Evolutionary conservation across 2,113 vertebrate species (phyloP).

Genomic region (Etheostoma cragini): DNA sequence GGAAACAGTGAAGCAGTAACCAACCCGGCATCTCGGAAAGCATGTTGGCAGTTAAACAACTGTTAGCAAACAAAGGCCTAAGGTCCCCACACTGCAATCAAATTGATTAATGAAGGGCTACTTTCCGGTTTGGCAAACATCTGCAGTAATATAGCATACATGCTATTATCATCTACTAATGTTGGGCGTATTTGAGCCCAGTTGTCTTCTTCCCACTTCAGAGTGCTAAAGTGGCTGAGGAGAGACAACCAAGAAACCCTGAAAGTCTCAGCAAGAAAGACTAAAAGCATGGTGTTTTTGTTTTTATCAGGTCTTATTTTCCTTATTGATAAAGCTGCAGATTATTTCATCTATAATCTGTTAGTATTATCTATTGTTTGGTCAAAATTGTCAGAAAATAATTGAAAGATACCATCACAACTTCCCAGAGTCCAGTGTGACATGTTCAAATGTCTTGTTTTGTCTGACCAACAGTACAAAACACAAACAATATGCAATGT

Average conservation of each 20-base stretch:
- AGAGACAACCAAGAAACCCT: not conserved
- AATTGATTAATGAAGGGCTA: not conserved
- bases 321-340: not conserved
- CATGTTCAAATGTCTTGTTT: too few species aligned
- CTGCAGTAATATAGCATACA: not conserved
- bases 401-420: too few species aligned
- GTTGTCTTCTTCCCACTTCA: not conserved
- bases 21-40: slow-evolving; percentile 1
- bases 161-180: not conserved
- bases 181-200: not conserved
- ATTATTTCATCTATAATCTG: not conserved
- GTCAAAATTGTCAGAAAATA: too few species aligned
- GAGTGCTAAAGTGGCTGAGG: not conserved
- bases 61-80: slow-evolving; percentile 12
- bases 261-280: not conserved
- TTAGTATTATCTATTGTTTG: too few species aligned
- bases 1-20: slow-evolving; percentile 16
- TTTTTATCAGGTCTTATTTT: not conserved
- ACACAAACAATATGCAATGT: too few species aligned
- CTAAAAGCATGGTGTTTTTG: not conserved
- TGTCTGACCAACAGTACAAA: too few species aligned
- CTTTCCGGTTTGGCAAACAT: not conserved
- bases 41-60: slow-evolving; percentile 6
- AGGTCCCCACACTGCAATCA: not conserved
- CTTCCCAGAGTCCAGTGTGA: too few species aligned